Evolutionary conservation across 92 coral and sea anemone genomes (phyloP), one percentile per base, ranked within the genome.

Genomic region (Epizoanthus scotinus): DNA sequence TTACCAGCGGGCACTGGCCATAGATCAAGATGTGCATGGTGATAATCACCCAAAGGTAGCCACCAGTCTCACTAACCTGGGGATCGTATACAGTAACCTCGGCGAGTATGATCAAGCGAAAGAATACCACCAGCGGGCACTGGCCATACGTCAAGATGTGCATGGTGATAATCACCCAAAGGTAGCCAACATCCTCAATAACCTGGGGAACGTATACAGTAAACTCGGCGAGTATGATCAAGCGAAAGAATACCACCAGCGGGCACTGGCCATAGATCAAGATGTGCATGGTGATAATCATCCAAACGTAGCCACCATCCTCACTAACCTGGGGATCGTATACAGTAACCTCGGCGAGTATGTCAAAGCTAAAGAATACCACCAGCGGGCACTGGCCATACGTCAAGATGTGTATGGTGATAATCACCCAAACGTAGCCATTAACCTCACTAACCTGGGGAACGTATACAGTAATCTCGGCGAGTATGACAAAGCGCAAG

Each of bases 161-260:
- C 24, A 25, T 2, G 79, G 40, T 15, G 19, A 18, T 12, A 52
- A 50, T 38, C 79, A 73, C 26, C 49, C 50, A 26, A 2, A 44
- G 8, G 8, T 73, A 54, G 79, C 61, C 50, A 8, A 13, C 20
- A 47, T 36, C 15, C 53, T 54, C 5, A 50, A 20, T 15, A 73
- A n/a, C 38, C 38, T 73, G 44, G 79, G 79, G 18, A 0, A 7
- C 14, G 79, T 24, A 60, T 73, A 21, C 50, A 19, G 40, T n/a
- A 24, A 52, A 10, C 61, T 73, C 36, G 61, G 61, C 2, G 18
- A 54, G 53, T 63, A 54, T 15, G 22, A 73, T 7, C 12, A 53
- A 24, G 79, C 79, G 1, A 73, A 73, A 60, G 47, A 73, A 25
- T 73, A n/a, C 1, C n/a, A 10, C 25, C 60, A 22, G 24, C 79